These are phyloP conservation scores for Ameiurus melas DNA, from an alignment of 2,113 vertebrate species.

Conservation along the genomic window DNA sequence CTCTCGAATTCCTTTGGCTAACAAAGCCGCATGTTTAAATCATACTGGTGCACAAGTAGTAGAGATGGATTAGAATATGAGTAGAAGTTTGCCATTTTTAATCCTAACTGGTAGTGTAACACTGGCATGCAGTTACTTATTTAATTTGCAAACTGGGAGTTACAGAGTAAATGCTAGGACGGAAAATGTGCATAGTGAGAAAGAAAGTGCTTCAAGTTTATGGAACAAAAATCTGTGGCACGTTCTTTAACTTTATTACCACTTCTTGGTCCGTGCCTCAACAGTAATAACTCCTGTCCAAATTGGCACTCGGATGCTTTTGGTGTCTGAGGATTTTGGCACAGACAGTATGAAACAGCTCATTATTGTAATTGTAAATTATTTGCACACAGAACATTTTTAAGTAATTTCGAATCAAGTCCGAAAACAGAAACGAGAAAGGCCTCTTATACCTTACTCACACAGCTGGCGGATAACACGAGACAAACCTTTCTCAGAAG, in stretches of 20 bases:
- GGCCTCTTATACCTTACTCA: not conserved
- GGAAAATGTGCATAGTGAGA: not conserved
- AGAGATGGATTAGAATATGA: not conserved
- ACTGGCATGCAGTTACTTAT: not conserved
- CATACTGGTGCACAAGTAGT: not conserved
- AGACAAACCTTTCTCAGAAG: constrained; percentile 14
- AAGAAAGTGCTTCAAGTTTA: not conserved
- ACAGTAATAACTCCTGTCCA: not conserved
- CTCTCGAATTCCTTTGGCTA: not conserved
- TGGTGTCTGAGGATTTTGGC: not conserved
- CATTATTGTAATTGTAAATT: not conserved
- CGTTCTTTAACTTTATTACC: not conserved
- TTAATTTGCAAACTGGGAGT: not conserved
- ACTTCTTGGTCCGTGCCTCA: not conserved
- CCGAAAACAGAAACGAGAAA: not conserved
- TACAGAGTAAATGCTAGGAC: not conserved
- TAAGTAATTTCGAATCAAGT: not conserved
- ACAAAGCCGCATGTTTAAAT: not conserved
- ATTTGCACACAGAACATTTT: not conserved
- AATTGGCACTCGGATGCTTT: not conserved
- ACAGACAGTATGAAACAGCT: not conserved
- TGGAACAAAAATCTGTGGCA: not conserved
- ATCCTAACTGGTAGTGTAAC: not conserved
- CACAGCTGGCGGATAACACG: not conserved
- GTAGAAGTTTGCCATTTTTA: not conserved